Percentiles rank a stretch among this genome's conserved stretches.
Conservation (phyloP, 2,113 vertebrate genomes). For the Microtus oregoni region DNA sequence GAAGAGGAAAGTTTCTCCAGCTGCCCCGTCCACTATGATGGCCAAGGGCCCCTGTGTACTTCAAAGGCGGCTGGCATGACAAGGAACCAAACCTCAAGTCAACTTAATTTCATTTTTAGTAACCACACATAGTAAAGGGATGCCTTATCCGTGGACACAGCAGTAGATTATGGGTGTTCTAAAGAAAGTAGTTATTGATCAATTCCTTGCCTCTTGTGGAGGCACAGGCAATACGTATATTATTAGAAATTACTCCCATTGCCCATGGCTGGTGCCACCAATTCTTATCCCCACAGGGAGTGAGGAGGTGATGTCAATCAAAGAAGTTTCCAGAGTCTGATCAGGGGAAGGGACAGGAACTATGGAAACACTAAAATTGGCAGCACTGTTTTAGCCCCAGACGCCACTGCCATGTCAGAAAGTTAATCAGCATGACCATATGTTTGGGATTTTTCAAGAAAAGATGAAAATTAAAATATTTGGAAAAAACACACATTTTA, state of each 20-base stretch:
- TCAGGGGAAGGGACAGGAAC: neutral
- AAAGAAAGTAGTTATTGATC: neutral
- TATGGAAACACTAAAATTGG: neutral
- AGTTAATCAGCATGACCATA: neutral
- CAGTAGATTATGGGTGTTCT: neutral
- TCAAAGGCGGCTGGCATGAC: neutral
- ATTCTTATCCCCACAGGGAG: neutral
- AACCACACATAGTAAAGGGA: neutral
- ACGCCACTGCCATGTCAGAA: neutral
- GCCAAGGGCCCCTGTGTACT: neutral
- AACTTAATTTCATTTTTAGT: slow-evolving; percentile 22
- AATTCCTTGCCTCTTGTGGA: neutral
- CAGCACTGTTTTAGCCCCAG: neutral
- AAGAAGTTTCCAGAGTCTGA: neutral
- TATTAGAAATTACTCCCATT: neutral
- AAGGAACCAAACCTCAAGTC: neutral
- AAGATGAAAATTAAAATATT: neutral
- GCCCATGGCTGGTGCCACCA: neutral
- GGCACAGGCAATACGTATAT: neutral
- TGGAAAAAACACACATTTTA: neutral
- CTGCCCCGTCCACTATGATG: neutral
- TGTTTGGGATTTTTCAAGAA: neutral
- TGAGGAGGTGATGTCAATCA: neutral
- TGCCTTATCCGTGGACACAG: neutral
- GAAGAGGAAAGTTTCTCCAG: neutral